A percentile compares a stretch with the other conserved stretches of the same genome.
Evolutionary conservation across 2,888 invertebrate species (phyloP).

Genomic region (Cylloceria caligata): DNA sequence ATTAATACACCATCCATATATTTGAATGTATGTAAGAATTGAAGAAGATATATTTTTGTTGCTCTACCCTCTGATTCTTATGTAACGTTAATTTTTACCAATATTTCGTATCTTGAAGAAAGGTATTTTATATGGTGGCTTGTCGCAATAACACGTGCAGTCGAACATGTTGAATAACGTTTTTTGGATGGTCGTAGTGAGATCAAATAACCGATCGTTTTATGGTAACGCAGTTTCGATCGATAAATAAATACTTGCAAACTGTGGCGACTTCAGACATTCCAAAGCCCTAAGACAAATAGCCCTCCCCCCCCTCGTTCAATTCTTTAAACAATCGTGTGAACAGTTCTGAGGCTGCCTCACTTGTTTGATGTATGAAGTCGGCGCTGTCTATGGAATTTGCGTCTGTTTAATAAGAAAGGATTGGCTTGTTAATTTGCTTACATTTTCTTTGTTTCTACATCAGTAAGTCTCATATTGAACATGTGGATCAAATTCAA

Average conservation of each 20-base stretch:
- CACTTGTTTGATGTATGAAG: too few species aligned
- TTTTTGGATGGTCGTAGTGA: neutral
- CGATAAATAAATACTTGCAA: neutral
- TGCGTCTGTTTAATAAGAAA: neutral
- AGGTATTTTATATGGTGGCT: constrained; percentile 12
- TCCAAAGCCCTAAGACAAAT: too few species aligned
- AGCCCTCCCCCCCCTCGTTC: too few species aligned
- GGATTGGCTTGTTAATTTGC: neutral
- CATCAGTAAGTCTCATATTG: neutral
- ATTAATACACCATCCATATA: constrained; percentile 38
- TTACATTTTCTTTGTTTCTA: neutral
- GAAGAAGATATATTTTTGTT: constrained; percentile 32
- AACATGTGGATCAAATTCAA: neutral
- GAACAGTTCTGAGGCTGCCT: too few species aligned
- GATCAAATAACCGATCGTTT: constrained; percentile 6
- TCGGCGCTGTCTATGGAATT: too few species aligned
- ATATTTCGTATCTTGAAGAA: constrained; percentile 1
- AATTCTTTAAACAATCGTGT: too few species aligned
- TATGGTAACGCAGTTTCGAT: neutral
- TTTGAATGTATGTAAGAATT: constrained; percentile 24
- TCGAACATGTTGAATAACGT: neutral
- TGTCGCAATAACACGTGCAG: neutral
- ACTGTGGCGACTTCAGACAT: too few species aligned
- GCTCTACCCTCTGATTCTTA: constrained; percentile 29
- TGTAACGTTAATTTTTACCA: constrained; percentile 24